A percentile compares a stretch with the other conserved stretches of the same genome.
Evolutionary conservation across 2,797 vertebrate genomes (phyloP).

Genomic region (Hafferia zeledoni): DNA sequence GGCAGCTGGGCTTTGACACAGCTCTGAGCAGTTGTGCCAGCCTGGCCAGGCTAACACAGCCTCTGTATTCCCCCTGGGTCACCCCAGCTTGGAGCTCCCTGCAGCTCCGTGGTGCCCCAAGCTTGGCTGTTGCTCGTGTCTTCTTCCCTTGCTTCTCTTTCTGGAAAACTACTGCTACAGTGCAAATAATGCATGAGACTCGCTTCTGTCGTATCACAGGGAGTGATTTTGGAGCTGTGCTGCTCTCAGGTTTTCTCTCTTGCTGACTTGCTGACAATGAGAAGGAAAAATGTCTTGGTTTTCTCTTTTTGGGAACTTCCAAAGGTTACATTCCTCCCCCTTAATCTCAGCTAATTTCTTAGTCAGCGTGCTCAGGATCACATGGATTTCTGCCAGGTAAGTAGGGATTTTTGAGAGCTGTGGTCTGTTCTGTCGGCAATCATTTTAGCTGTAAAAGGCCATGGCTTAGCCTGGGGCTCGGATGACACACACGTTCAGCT

Average conservation of each 20-base stretch:
- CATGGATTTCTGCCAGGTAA: slow-evolving; percentile 50
- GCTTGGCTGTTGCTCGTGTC: not conserved
- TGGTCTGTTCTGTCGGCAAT: not conserved
- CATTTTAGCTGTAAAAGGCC: slow-evolving; percentile 50
- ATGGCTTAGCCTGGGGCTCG: not conserved
- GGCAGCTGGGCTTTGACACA: not conserved
- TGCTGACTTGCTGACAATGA: not conserved
- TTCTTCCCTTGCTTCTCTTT: not conserved
- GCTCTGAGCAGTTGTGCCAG: not conserved
- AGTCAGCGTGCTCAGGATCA: not conserved
- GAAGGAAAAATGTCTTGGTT: not conserved
- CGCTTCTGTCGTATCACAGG: not conserved
- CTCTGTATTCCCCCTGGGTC: not conserved
- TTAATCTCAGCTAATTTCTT: slow-evolving; percentile 8
- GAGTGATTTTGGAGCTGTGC: slow-evolving; percentile 1
- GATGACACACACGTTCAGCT: slow-evolving; percentile 15
- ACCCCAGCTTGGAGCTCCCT: not conserved
- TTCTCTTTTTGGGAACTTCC: slow-evolving; percentile 13
- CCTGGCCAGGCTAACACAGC: not conserved
- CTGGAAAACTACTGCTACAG: not conserved
- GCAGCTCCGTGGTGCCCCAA: not conserved
- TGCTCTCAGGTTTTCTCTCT: not conserved
- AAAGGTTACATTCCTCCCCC: not conserved
- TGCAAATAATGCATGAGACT: not conserved
- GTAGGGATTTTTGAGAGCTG: not conserved